A percentile compares a stretch with the other conserved stretches of the same genome.
Evolutionary conservation across 2,113 vertebrate species (phyloP).

Genomic region (Larimichthys polyactis): DNA sequence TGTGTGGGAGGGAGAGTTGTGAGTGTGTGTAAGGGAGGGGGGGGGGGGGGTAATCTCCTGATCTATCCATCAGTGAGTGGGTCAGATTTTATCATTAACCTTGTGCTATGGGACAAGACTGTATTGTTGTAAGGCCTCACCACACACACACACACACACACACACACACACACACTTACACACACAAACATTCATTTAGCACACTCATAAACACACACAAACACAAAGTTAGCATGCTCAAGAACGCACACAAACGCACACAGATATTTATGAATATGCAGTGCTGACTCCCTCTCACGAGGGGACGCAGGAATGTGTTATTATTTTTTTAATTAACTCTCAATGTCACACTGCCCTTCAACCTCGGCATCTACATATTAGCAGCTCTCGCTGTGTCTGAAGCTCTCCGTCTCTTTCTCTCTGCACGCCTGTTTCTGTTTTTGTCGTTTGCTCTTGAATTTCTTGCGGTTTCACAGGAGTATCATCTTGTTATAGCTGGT

Average conservation of each 20-base stretch:
- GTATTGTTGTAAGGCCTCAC: constrained; percentile 63
- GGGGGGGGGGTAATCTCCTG: constrained; percentile 63
- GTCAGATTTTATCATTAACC: constrained; percentile 84
- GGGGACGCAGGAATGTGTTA: constrained; percentile 74
- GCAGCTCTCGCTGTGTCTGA: constrained; percentile 57
- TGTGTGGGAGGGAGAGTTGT: neutral
- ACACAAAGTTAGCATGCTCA: constrained; percentile 31
- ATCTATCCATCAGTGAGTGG: constrained; percentile 81
- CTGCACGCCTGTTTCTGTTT: constrained; percentile 1
- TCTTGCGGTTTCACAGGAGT: neutral
- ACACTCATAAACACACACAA: constrained; percentile 30
- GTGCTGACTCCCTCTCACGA: constrained; percentile 36
- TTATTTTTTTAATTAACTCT: constrained; percentile 86
- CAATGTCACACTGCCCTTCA: constrained; percentile 85
- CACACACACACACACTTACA: constrained; percentile 28
- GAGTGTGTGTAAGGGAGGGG: constrained; percentile 17
- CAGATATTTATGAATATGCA: constrained; percentile 63
- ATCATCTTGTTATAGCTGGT: constrained; percentile 20
- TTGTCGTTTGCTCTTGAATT: constrained; percentile 14
- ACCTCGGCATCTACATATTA: constrained; percentile 67
- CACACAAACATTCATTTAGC: constrained; percentile 21
- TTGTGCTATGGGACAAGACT: constrained; percentile 66
- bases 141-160: constrained; percentile 27
- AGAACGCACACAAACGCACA: constrained; percentile 41
- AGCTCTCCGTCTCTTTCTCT: constrained; percentile 20